Evolutionary conservation across 2,888 invertebrate species (phyloP), one percentile per base, ranked within the genome.

Genomic region (Erannis defoliaria): DNA sequence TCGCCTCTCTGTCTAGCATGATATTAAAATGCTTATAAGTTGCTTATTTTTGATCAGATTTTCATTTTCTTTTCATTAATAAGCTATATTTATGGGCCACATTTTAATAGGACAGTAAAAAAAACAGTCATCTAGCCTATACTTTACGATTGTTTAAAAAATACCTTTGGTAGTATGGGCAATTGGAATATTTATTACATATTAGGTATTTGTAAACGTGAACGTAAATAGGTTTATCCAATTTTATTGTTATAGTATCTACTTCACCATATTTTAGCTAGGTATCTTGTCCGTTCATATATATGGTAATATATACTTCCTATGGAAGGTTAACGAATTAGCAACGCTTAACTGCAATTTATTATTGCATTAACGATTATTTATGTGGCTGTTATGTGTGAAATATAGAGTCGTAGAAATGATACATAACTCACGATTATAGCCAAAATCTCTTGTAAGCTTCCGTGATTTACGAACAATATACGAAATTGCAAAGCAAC

Each of bases 361-460:
- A 59, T 53, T 50, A 57, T 48, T 59, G 46, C 33, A 46, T 54
- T 53, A 59, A 19, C 38, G 38, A 37, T 16, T 40, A 31, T 59
- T 59, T 59, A 59, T 48, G 53, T 33, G 23, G 53, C 21, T 59
- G 26, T 40, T 53, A 31, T 40, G 23, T 48, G 23, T 59, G 48
- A 59, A 40, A 23, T 53, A 59, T 54, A 9, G 48, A 53, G 53
- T 31, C 59, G 46, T 53, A 53, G 31, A 59, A 54, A 21, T 46
- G 53, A 53, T 40, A 46, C 45, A 48, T 59, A 54, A 53, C 33
- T 59, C 53, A 59, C 14, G 37, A 40, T 48, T 59, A 46, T 53
- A 29, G 43, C 53, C 19, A 48, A 46, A 53, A 48, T 37, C 40
- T 59, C 40, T 40, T 46, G n/a, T 57, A 43, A 35, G 53, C 53